Base-by-base conservation (phyloP, 92 coral and sea anemone genomes). In the Scolanthus callimorphus region DNA sequence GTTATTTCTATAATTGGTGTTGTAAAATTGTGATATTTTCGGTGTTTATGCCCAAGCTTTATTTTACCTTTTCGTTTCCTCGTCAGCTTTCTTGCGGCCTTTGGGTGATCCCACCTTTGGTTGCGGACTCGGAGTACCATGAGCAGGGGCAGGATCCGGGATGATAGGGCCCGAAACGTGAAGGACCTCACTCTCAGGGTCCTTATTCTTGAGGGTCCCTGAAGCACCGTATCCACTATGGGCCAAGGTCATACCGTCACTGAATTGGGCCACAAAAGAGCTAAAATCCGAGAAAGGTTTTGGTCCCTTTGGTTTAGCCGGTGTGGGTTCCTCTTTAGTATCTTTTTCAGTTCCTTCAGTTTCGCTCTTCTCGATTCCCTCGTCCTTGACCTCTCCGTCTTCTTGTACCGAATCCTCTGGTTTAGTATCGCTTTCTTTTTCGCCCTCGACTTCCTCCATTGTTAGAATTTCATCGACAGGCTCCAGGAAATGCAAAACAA, bases 81-180 rank as follows among this genome's bases (percentile, higher is more conserved):
- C 97, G 8, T 88, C 97, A 57, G 67, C 75, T 72, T 89, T 87
- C 60, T 91, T 91, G 34, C 96, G 75, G 11, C 73, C 73, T 57
- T 91, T 91, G 0, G 97, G 97, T 15, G 97, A 91, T 25, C 82
- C 85, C 25, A 83, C 86, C 53, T 91, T 91, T 2, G 92, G 96
- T 43, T 81, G 97, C 3, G 97, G 97, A 25, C 97, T 91, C 65
- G 96, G 89, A 12, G 90, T 78, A 17, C 79, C 67, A 39, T 78
- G 83, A 8, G 73, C 70, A 2, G 88, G 71, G 11, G 63, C 63
- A 2, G 13, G 70, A 25, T 54, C 76, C 26, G 65, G 29, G 20
- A 60, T 57, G 20, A 58, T 61, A 9, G 64, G 45, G 17, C 78
- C 83, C 10, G 76, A 28, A 39, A 60, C 20, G 25, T 62, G 63